A percentile compares a stretch with the other conserved stretches of the same genome.
Evolutionary conservation across 2,113 vertebrate genomes (phyloP).

Genomic region (Galbula dea): DNA sequence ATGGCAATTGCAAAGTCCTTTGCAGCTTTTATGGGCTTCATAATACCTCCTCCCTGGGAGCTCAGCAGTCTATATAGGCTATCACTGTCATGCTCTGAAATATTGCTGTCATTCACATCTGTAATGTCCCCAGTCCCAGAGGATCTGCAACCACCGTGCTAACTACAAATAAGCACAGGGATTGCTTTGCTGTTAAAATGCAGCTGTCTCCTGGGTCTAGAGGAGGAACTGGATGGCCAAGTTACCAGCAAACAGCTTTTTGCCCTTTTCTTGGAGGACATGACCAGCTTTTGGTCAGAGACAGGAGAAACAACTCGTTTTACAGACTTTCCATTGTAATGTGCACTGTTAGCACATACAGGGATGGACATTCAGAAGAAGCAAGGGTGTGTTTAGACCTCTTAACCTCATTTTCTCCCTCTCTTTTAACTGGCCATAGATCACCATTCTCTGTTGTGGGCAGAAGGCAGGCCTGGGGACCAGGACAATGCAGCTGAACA

Average conservation of each 20-base stretch:
- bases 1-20: slow-evolving; percentile 47
- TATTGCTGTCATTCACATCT: slow-evolving; percentile 26
- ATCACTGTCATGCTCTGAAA: slow-evolving; percentile 49
- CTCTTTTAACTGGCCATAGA: background rate
- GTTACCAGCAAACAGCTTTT: background rate
- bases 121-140: background rate
- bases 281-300: background rate
- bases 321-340: background rate
- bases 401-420: background rate
- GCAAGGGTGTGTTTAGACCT: background rate
- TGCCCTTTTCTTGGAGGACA: background rate
- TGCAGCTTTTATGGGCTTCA: slow-evolving; percentile 45
- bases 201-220: background rate
- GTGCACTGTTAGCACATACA: fast-evolving
- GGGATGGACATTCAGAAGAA: background rate
- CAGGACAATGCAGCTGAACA: fast-evolving
- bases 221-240: background rate
- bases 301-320: background rate
- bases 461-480: background rate
- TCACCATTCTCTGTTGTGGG: background rate
- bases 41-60: slow-evolving; percentile 28
- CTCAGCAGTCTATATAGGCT: slow-evolving; percentile 30
- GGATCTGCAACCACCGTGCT: slow-evolving; percentile 2
- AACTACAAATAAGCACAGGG: background rate
- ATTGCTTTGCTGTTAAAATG: background rate